Conservation (phyloP, 2,888 invertebrate genomes). For the Sarcophaga carnaria region DNA sequence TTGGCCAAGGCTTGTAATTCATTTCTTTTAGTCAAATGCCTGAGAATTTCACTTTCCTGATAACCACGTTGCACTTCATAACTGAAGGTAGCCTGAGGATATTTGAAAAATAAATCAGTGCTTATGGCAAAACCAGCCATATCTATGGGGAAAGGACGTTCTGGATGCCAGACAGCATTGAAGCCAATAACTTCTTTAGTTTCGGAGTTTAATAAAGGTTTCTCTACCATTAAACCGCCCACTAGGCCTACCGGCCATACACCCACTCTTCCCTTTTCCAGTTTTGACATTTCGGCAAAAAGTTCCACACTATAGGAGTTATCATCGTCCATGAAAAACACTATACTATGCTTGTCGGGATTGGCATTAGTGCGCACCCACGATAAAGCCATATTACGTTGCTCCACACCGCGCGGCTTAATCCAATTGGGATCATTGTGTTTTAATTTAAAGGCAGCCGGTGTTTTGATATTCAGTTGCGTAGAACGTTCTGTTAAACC, state of each 20-base stretch:
- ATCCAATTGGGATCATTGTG: constrained; percentile 87
- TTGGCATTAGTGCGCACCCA: constrained; percentile 84
- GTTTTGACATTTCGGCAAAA: constrained; percentile 93
- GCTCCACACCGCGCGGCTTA: constrained; percentile 94
- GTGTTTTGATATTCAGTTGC: constrained; percentile 87
- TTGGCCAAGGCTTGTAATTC: constrained; percentile 96
- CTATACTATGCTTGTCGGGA: constrained; percentile 85
- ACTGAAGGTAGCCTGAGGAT: constrained; percentile 90
- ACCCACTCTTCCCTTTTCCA: constrained; percentile 88
- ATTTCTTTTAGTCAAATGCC: constrained; percentile 87
- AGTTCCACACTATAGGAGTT: constrained; percentile 95
- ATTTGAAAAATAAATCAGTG: constrained; percentile 87
- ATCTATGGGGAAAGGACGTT: constrained; percentile 96
- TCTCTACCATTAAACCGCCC: constrained; percentile 96
- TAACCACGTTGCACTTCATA: constrained; percentile 93
- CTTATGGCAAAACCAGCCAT: constrained; percentile 99
- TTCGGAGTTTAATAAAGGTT: constrained; percentile 88
- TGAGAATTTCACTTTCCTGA: constrained; percentile 93
- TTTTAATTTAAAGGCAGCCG: constrained; percentile 86
- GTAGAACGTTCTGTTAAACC: constrained; percentile 83
- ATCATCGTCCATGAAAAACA: constrained; percentile 98
- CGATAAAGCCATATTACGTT: constrained; percentile 91
- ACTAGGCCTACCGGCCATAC: constrained; percentile 98
- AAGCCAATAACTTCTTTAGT: constrained; percentile 84
- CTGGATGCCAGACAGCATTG: constrained; percentile 93